phyloP scores from a whole-genome alignment of 2,113 vertebrate species.

The Macquaria australasica region DNA sequence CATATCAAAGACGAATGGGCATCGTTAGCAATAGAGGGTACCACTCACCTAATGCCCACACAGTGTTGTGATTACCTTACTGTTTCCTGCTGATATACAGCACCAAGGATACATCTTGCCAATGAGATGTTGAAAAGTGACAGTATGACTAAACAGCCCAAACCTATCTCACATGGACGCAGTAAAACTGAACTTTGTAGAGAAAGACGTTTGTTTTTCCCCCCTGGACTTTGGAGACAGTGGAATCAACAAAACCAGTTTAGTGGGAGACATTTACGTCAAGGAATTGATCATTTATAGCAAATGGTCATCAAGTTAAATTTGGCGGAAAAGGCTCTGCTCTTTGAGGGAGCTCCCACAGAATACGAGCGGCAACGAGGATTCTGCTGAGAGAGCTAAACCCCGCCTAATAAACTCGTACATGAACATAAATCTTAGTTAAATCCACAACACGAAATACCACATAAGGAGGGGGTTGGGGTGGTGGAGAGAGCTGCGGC shows the following conservation, averaged over 20 bases:
- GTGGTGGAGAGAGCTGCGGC: background rate
- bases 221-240: background rate
- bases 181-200: background rate
- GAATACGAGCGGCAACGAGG: background rate
- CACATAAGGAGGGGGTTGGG: background rate
- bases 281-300: background rate
- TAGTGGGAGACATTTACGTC: background rate
- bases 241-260: background rate
- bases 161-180: background rate
- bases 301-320: background rate
- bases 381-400: constrained; percentile 7
- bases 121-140: background rate
- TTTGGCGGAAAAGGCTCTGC: background rate
- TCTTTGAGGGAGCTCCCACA: background rate
- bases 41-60: background rate
- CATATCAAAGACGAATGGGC: background rate
- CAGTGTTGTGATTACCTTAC: background rate
- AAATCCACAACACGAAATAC: too few relatives aligned
- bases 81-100: background rate
- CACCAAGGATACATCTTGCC: background rate
- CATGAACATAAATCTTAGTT: background rate
- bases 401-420: background rate
- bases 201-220: background rate
- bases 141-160: background rate
- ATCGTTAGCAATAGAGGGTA: background rate